These are phyloP conservation scores for Phycodurus eques DNA, from an alignment of 2,113 vertebrate genomes.

Conservation along the genomic window DNA sequence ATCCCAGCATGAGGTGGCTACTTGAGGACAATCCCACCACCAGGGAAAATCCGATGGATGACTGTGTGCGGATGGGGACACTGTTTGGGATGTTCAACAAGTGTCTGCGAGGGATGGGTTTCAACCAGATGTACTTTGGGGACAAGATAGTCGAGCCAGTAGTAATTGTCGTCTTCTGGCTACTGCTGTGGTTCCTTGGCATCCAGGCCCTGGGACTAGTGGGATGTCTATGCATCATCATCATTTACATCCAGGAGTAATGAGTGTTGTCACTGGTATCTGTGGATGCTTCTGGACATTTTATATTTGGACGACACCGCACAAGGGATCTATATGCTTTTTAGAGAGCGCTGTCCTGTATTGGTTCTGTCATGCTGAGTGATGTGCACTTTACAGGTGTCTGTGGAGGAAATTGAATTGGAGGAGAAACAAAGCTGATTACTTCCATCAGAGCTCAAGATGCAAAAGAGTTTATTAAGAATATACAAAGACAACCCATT, in stretches of 20 bases:
- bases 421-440: neutral
- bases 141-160: conserved; percentile 93
- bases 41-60: conserved; percentile 72
- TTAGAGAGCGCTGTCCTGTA: neutral
- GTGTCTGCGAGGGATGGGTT: conserved; percentile 85
- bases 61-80: conserved; percentile 92
- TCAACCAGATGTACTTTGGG: conserved; percentile 92
- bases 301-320: neutral
- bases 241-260: conserved; percentile 94
- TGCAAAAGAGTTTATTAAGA: neutral
- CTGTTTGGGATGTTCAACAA: conserved; percentile 96
- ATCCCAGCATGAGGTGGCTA: conserved; percentile 8
- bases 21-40: conserved; percentile 23
- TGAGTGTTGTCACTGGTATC: neutral
- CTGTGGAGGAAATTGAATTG: neutral
- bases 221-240: conserved; percentile 91
- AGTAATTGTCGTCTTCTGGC: conserved; percentile 89
- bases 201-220: conserved; percentile 92
- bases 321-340: neutral
- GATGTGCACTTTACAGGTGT: neutral
- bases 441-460: neutral
- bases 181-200: conserved; percentile 94
- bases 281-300: neutral
- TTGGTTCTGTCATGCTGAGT: neutral
- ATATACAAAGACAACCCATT: neutral